Evolutionary conservation across 2,888 invertebrate species (phyloP), one percentile per base, ranked within the genome.

Genomic region (Lacanobia wlatinum): DNA sequence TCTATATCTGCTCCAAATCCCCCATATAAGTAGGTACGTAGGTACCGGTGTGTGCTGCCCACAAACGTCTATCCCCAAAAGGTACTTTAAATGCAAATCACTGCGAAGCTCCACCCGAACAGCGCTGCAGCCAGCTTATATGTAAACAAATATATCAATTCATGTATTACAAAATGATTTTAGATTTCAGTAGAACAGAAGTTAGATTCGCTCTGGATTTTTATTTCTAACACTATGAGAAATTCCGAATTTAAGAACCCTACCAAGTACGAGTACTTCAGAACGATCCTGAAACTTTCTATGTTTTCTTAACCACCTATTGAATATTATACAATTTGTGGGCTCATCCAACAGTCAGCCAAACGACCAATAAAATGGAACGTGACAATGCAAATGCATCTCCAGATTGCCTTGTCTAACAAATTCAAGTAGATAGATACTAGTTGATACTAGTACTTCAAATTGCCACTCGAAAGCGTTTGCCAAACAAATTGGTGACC

Each of bases 1-100:
- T 23, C 38, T 10, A 9, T 73, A 70, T 78, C 73, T 76, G 78
- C 89, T 88, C 85, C 78, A 83, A 88, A 88, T 84, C 84, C 84
- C 78, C 65, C 62, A 38, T 74, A 59, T 43, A 63, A n/a, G 16
- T 38, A 63, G 23, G 16, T 38, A 63, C 14, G n/a, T 38, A 38
- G 18, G 7, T 82, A 84, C 69, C 73, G 77, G 76, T 83, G 82
- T 83, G 82, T 79, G 78, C 80, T 78, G 76, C 77, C 70, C 86
- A 82, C 89, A 89, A 90, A 89, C 88, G 87, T 88, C 83, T 84
- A 87, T 88, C 89, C 89, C 86, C 88, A 89, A 90, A 90, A 90
- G 87, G 91, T 90, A 89, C 91, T 94, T 92, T 91, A 92, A 89
- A 94, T 94, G 94, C 92, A 94, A 94, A 94, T 94, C 87, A 86